Evolutionary conservation across 2,797 vertebrate genomes (phyloP).

Genomic region (Loris lydekkerianus): DNA sequence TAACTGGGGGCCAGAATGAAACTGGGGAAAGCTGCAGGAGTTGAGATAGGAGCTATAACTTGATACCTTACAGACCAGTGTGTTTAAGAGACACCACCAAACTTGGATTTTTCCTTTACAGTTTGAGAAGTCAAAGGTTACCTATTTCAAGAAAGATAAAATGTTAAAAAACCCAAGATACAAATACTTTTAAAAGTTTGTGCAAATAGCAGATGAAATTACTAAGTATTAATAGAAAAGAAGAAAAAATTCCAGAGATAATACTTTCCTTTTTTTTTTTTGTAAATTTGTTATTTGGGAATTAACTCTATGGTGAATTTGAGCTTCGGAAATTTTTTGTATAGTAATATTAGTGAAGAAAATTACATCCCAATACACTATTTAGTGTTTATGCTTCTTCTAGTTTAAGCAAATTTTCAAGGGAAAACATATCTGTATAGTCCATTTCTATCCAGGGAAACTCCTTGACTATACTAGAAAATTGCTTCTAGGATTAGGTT

Average conservation of each 20-base stretch:
- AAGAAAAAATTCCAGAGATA: neutral
- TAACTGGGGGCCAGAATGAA: neutral
- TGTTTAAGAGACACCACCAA: neutral
- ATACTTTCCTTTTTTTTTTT: neutral
- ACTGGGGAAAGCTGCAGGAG: neutral
- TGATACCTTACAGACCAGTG: neutral
- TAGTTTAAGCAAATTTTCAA: constrained; percentile 55
- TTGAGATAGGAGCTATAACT: neutral
- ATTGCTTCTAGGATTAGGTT: constrained; percentile 74
- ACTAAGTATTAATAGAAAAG: neutral
- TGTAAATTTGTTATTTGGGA: constrained; percentile 14
- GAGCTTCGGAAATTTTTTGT: constrained; percentile 46
- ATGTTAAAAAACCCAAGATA: neutral
- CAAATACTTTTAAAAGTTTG: neutral
- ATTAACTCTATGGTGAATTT: constrained; percentile 46
- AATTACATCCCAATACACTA: constrained; percentile 55
- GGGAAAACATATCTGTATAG: constrained; percentile 44
- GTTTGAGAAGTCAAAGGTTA: neutral
- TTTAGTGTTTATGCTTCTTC: constrained; percentile 61
- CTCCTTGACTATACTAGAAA: constrained; percentile 59
- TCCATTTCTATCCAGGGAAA: constrained; percentile 68
- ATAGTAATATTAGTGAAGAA: constrained; percentile 66
- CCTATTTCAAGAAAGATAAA: neutral
- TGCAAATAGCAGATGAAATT: neutral
- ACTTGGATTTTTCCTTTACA: neutral